These are phyloP conservation scores for Muraenolepis orangiensis DNA, from an alignment of 2,797 vertebrate genomes.

Conservation along the genomic window DNA sequence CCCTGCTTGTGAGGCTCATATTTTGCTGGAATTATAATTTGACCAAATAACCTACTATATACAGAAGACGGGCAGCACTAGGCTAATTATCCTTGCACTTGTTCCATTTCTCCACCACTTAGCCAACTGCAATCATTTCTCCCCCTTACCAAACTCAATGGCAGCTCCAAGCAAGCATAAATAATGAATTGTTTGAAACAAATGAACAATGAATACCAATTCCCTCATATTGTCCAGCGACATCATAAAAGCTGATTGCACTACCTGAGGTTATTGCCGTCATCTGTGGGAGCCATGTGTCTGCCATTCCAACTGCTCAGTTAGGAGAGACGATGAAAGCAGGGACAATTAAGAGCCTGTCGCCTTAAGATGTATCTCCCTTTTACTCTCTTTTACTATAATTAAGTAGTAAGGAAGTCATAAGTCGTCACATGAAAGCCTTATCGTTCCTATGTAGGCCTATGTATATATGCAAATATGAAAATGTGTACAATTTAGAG, in stretches of 20 bases:
- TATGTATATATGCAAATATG: no score
- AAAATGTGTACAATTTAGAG: no score
- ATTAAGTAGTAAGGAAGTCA: background rate
- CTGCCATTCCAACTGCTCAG: conserved; percentile 47
- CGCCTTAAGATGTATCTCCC: conserved; percentile 5
- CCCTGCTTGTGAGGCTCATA: background rate
- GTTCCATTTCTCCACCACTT: conserved; percentile 30
- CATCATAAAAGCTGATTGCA: conserved; percentile 64
- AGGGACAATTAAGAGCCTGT: no score
- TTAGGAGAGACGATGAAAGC: conserved; percentile 28
- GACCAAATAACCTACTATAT: conserved; percentile 7
- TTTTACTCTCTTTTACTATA: no score
- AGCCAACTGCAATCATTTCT: conserved; percentile 21
- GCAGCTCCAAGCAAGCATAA: conserved; percentile 54
- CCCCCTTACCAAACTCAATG: conserved; percentile 34
- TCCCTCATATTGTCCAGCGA: conserved; percentile 46
- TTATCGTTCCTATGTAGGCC: no score
- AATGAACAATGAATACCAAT: conserved; percentile 64
- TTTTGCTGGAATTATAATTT: background rate
- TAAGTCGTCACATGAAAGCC: background rate
- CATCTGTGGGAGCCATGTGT: conserved; percentile 47
- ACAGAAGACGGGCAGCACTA: conserved; percentile 4
- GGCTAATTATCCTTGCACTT: conserved; percentile 15
- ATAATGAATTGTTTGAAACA: conserved; percentile 55
- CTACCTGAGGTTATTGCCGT: conserved; percentile 61